phyloP scores from a whole-genome alignment of 2,888 invertebrate species.

The Sminthurinus aureus region DNA sequence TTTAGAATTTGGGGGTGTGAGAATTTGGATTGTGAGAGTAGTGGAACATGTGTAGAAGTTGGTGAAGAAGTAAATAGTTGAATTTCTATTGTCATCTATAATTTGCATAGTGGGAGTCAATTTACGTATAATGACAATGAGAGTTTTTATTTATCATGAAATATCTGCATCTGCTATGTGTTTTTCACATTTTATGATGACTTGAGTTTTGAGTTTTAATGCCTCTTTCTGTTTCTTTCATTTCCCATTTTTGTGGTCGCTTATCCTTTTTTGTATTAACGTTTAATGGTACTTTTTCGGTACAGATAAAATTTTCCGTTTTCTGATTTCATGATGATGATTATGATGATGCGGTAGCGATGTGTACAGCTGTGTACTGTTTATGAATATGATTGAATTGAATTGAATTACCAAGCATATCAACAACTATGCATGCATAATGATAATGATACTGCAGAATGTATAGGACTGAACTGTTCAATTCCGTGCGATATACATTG shows the following conservation, averaged over 20 bases:
- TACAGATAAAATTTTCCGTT: background rate
- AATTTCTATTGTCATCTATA: background rate
- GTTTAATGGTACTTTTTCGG: background rate
- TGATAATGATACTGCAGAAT: background rate
- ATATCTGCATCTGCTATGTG: background rate
- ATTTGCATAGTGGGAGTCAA: slow-evolving; percentile 33
- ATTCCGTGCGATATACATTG: background rate
- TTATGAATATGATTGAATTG: background rate
- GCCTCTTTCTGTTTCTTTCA: background rate
- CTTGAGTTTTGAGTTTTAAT: background rate
- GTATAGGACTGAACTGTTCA: background rate
- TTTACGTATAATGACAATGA: background rate
- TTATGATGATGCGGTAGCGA: background rate
- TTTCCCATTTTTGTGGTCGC: background rate
- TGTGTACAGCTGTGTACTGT: background rate
- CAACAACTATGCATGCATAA: background rate
- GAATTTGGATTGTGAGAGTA: background rate
- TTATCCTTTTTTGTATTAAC: background rate
- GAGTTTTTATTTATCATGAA: slow-evolving; percentile 8
- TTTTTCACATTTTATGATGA: background rate
- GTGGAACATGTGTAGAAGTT: background rate
- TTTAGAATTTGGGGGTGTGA: background rate
- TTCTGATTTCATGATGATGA: background rate
- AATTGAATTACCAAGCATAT: background rate
- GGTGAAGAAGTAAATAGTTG: background rate